These are phyloP conservation scores for Spilosoma lubricipeda DNA, from an alignment of 2,888 invertebrate species.

Conservation along the genomic window DNA sequence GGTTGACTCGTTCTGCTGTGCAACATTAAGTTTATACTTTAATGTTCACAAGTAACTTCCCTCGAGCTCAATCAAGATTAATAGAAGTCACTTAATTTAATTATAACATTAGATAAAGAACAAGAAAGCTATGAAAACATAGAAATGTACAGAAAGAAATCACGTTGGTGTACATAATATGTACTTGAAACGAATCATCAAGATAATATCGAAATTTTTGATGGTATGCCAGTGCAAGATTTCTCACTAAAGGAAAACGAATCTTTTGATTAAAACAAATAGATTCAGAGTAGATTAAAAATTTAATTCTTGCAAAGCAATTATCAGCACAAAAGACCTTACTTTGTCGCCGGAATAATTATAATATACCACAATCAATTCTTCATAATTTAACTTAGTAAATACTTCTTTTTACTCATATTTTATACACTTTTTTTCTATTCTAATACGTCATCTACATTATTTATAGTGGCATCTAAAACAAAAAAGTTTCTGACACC, in stretches of 20 bases:
- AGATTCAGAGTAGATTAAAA: background rate
- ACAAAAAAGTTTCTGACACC: constrained; percentile 1
- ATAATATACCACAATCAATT: background rate
- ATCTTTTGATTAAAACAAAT: background rate
- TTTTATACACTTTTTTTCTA: background rate
- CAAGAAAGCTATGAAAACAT: background rate
- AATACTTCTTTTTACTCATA: background rate
- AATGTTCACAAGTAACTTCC: too few relatives aligned
- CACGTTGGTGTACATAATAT: too few relatives aligned
- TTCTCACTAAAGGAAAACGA: background rate
- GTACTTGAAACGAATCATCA: too few relatives aligned
- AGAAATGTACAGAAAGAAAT: background rate
- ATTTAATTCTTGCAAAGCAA: background rate
- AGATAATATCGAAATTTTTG: background rate
- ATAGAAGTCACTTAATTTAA: background rate
- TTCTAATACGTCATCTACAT: background rate
- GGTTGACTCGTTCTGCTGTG: too few relatives aligned
- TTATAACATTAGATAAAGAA: background rate
- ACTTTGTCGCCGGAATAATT: too few relatives aligned
- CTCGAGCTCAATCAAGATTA: background rate
- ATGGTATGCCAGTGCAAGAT: background rate
- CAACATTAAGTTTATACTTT: too few relatives aligned
- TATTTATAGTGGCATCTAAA: background rate
- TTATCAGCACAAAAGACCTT: background rate
- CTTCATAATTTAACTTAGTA: background rate